Base-by-base conservation (phyloP, 2,797 vertebrate genomes). In the Buceros bicornis region DNA sequence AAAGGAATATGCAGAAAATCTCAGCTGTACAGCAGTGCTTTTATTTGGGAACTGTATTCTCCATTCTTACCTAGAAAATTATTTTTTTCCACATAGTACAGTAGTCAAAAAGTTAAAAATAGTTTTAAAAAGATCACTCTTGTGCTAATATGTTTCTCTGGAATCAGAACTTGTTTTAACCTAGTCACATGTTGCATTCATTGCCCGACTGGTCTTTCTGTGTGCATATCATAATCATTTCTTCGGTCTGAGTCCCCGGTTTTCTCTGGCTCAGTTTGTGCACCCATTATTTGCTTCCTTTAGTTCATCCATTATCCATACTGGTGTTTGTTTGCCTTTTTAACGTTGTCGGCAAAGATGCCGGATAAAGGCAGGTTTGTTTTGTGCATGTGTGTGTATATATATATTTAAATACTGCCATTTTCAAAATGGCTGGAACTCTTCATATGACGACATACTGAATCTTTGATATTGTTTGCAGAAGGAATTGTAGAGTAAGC, bases 391-490 rank as follows among this genome's bases (percentile, higher is more conserved):
- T 25, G 5, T 19, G 5, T 25, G 8, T n/a, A 7, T 28, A 13
- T 53, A 7, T 40, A 6, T 26, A 37, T 94, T 91, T 56, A 57
- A 73, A 26, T 10, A 45, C 19, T 62, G 7, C 8, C 5, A 3
- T 83, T 94, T 74, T 92, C 17, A 21, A 31, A 78, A 43, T 43
- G 56, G 15, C 40, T 70, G 65, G 7, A 43, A 93, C 17, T 93
- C 16, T 43, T 93, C 8, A 3, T 60, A 12, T 62, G n/a, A 33
- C 15, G 28, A 50, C 21, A 12, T 45, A 45, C 31, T 57, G 35
- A 28, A 43, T 89, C 54, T 87, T 91, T 64, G 35, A 66, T 89
- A 42, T 5, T 69, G 71, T 64, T 87, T 66, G 48, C 60, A 90
- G 83, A 79, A 95, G 22, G 65, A 57, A 25, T 85, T 53, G 45